A percentile compares a stretch with the other conserved stretches of the same genome.
phyloP scores from a whole-genome alignment of 2,888 invertebrate genomes.

The Microctonus hyperodae region DNA sequence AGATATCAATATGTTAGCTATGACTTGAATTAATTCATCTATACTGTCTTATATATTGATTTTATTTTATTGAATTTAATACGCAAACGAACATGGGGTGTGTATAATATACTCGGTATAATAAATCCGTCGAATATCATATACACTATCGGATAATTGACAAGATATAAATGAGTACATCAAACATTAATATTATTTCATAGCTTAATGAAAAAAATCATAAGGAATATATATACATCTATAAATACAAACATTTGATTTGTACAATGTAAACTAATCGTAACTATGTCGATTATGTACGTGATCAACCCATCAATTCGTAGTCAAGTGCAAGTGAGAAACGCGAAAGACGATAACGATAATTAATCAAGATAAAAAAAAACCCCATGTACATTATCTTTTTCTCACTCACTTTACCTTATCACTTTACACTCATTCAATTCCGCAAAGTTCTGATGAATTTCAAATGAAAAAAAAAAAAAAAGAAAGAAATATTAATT shows the following conservation, averaged over 20 bases:
- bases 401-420: background rate
- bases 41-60: slow-evolving; percentile 9
- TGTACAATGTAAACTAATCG: background rate
- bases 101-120: no score
- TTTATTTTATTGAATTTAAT: slow-evolving; percentile 1
- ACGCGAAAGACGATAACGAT: background rate
- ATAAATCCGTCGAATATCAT: background rate
- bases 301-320: slow-evolving; percentile 1
- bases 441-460: background rate
- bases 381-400: background rate
- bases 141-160: slow-evolving; percentile 3
- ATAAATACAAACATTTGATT: background rate
- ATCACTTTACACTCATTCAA: background rate
- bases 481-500: no score
- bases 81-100: background rate
- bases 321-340: slow-evolving; percentile 3
- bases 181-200: slow-evolving; percentile 2
- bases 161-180: slow-evolving; percentile 2
- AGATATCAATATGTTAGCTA: slow-evolving; percentile 4
- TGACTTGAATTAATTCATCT: slow-evolving; percentile 12
- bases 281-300: slow-evolving; percentile 4
- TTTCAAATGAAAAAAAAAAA: background rate
- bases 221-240: background rate
- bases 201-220: background rate
- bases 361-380: background rate